Conservation (phyloP, 2,888 invertebrate species). For the Agrochola macilenta region DNA sequence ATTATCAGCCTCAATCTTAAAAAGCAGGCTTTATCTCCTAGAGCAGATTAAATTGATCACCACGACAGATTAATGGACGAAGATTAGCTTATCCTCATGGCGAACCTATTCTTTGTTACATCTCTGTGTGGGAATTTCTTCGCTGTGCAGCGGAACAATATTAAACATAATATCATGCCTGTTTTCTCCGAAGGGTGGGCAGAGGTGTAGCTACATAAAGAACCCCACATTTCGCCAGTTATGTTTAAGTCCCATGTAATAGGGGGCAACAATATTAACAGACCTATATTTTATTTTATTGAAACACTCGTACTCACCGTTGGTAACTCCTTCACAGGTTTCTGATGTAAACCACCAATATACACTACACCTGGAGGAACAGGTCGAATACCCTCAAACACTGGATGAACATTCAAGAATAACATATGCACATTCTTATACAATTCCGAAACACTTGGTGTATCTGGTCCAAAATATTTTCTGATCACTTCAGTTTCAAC, state of each 20-base stretch:
- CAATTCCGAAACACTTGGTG: conserved; percentile 63
- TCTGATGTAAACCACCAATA: conserved; percentile 82
- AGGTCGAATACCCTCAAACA: conserved; percentile 77
- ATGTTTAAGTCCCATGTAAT: not conserved
- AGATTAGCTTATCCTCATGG: not conserved
- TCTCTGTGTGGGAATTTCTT: not conserved
- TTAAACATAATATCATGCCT: not conserved
- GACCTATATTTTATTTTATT: not conserved
- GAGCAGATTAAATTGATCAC: not conserved
- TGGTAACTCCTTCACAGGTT: conserved; percentile 76
- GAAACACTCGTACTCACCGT: conserved; percentile 56
- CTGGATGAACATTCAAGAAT: conserved; percentile 80
- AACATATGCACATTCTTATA: conserved; percentile 74
- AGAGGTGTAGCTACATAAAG: not conserved
- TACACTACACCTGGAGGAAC: conserved; percentile 79
- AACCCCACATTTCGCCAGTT: not conserved
- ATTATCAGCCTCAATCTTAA: not conserved
- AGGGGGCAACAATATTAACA: not conserved
- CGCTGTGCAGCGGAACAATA: not conserved
- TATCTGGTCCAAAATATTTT: conserved; percentile 57
- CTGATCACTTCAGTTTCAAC: conserved; percentile 54
- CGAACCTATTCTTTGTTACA: not conserved
- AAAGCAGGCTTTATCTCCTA: too few species aligned
- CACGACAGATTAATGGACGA: not conserved
- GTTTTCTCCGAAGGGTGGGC: not conserved